These are phyloP conservation scores for Bombus confusus DNA, from an alignment of 1,140 invertebrate genomes.

Conservation along the genomic window DNA sequence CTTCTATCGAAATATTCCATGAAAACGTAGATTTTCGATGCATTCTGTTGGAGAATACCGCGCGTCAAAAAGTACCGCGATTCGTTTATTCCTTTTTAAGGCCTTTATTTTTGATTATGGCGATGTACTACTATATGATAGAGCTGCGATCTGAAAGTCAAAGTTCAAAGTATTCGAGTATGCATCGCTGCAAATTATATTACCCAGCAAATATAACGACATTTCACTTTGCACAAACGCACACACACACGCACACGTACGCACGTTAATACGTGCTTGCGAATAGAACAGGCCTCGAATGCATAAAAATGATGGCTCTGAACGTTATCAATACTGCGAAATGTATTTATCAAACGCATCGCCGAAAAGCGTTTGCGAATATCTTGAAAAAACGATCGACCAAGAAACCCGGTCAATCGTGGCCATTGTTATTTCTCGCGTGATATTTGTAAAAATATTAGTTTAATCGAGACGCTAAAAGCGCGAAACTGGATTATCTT, in stretches of 20 bases:
- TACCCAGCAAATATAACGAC: slow-evolving; percentile 14
- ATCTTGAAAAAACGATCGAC: neutral
- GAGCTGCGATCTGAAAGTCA: slow-evolving; percentile 14
- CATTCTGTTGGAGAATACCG: neutral
- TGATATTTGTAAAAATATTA: no score
- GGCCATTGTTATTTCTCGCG: no score
- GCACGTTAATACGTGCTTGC: neutral
- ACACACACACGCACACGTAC: neutral
- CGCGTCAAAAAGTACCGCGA: slow-evolving; percentile 9
- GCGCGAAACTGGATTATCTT: neutral
- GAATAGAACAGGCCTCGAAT: slow-evolving; percentile 7
- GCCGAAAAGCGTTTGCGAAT: neutral
- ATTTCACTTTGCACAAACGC: slow-evolving; percentile 11
- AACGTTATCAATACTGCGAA: neutral
- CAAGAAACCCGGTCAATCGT: no score
- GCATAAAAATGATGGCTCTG: neutral
- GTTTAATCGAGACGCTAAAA: neutral
- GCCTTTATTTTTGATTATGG: slow-evolving; percentile 26
- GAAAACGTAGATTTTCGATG: neutral
- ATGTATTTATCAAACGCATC: neutral
- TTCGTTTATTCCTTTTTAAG: slow-evolving; percentile 24
- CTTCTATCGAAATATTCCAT: neutral
- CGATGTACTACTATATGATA: slow-evolving; percentile 7
- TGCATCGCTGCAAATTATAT: slow-evolving; percentile 23
- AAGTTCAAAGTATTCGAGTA: slow-evolving; percentile 36